Evolutionary conservation across 2,113 vertebrate species (phyloP), one percentile per base, ranked within the genome.

Genomic region (Aegotheles bennettii): DNA sequence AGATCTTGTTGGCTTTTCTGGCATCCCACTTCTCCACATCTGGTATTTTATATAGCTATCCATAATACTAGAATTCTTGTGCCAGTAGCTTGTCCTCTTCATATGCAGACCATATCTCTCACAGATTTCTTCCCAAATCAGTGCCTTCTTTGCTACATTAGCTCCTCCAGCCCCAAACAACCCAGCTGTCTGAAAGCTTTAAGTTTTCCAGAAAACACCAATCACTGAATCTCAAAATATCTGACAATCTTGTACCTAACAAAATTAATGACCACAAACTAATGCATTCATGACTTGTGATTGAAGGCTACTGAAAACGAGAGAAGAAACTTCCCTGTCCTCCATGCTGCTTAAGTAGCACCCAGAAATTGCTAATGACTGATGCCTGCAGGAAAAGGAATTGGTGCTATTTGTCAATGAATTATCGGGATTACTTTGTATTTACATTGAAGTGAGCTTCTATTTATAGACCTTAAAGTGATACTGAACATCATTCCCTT

Each of bases 1-100:
- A 95, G 93, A 95, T 94, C 85, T 87, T 71, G 68, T 48, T 93
- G 94, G 89, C 64, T 93, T 77, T 97, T 94, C 95, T 97, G 95
- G 94, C 92, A 94, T 76, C 56, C 63, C 84, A 80, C 67, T 73
- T 85, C 63, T 91, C 82, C 87, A 96, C 95, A 95, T 97, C 95
- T 97, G 96, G 86, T 95, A 91, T 95, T 96, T 97, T 90, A 95
- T 91, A 95, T 42, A 96, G 95, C 79, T 80, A 87, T 84, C 73
- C 65, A 69, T 87, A 95, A 84, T 64, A 60, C 29, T 89, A 38
- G 33, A 81, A 93, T 90, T 91, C 71, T 69, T 91, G 75, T 95
- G 96, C 94, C 95, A 97, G 95, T 84, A 97, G 92, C 76, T 88
- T 95, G 68, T 94, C 88, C 63, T 94, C 57, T 93, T 95, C 83